These are phyloP conservation scores for Marmota monax DNA, from an alignment of 2,113 vertebrate species.

Conservation along the genomic window DNA sequence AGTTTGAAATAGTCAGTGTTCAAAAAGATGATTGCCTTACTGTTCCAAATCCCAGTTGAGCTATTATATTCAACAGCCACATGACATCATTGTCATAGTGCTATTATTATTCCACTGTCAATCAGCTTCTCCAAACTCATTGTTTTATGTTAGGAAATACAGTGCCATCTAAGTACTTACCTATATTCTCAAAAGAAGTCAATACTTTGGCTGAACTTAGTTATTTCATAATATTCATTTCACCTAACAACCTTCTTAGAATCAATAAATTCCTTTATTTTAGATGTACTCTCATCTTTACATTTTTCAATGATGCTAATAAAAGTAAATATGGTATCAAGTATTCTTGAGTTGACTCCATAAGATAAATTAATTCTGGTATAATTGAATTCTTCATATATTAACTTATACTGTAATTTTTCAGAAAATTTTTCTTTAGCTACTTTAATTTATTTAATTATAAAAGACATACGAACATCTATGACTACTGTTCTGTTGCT, in stretches of 20 bases:
- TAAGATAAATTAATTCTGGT: not conserved
- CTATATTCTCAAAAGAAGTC: not conserved
- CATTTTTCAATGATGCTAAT: not conserved
- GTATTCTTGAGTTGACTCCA: slow-evolving; percentile 20
- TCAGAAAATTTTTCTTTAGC: not conserved
- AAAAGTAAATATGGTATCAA: not conserved
- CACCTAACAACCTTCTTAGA: not conserved
- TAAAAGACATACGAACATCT: not conserved
- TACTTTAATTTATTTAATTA: not conserved
- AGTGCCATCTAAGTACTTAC: not conserved
- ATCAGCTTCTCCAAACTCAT: not conserved
- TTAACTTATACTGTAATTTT: not conserved
- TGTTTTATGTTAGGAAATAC: not conserved
- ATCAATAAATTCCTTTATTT: not conserved
- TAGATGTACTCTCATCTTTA: not conserved
- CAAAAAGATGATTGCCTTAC: not conserved
- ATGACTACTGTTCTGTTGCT: not conserved
- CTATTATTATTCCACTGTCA: not conserved
- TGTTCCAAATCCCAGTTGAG: not conserved
- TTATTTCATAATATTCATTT: not conserved
- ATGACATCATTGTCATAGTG: too few species aligned
- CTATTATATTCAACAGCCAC: not conserved
- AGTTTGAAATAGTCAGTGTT: not conserved
- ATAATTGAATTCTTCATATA: not conserved
- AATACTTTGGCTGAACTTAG: not conserved